phyloP scores from a whole-genome alignment of 2,797 vertebrate species.

The Enoplosus armatus region DNA sequence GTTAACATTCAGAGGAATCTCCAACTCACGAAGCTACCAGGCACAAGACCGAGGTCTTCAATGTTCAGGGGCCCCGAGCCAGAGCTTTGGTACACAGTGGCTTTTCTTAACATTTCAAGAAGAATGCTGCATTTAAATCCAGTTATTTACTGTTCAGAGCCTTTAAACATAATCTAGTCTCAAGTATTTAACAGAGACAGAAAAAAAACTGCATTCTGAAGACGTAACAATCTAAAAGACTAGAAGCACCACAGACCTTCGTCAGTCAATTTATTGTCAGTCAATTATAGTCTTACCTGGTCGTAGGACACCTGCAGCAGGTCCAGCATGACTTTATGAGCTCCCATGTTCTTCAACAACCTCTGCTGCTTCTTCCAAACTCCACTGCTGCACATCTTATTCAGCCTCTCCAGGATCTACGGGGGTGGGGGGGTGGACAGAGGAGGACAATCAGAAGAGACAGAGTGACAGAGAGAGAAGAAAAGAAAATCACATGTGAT shows the following conservation, averaged over 20 bases:
- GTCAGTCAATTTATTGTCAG: no score
- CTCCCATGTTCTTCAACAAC: slow-evolving; percentile 97
- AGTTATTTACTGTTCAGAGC: neutral
- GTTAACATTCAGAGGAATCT: neutral
- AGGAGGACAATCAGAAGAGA: neutral
- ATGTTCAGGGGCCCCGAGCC: neutral
- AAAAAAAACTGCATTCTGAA: neutral
- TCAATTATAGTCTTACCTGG: slow-evolving; percentile 74
- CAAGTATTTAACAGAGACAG: neutral
- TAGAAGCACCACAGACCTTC: neutral
- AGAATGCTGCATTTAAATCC: neutral
- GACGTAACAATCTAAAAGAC: no score
- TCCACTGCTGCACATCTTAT: slow-evolving; percentile 95
- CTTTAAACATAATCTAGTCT: neutral
- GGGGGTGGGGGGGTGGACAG: no score
- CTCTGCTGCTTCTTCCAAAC: slow-evolving; percentile 98
- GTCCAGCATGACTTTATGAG: slow-evolving; percentile 99
- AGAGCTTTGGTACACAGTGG: neutral
- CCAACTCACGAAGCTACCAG: neutral
- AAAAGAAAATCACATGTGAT: no score
- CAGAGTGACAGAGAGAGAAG: neutral
- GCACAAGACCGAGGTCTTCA: neutral
- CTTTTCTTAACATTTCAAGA: neutral
- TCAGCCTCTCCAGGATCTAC: slow-evolving; percentile 94
- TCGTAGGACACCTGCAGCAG: slow-evolving; percentile 93